phyloP scores from a whole-genome alignment of 2,113 vertebrate species.

The Crotophaga sulcirostris region DNA sequence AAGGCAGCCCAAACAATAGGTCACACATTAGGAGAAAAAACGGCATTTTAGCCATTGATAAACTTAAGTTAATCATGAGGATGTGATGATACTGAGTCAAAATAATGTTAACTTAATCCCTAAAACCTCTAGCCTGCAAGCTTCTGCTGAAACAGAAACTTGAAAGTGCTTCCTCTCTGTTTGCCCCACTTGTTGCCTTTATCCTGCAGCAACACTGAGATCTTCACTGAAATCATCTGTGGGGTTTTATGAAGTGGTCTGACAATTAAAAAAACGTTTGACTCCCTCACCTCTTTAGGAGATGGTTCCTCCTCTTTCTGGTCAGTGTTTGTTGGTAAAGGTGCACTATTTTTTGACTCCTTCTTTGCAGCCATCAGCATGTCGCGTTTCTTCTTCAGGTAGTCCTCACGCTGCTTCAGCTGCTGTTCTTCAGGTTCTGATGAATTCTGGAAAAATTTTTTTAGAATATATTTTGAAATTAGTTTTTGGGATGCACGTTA shows the following conservation, averaged over 20 bases:
- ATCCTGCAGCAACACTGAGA: background rate
- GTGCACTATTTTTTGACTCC: constrained; percentile 75
- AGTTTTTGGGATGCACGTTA: background rate
- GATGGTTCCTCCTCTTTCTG: constrained; percentile 54
- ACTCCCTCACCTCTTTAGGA: constrained; percentile 68
- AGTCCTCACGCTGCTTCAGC: constrained; percentile 89
- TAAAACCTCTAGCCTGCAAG: background rate
- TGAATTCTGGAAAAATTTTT: constrained; percentile 76
- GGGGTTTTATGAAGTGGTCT: background rate
- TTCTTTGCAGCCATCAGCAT: constrained; percentile 87
- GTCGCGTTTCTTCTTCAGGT: constrained; percentile 92
- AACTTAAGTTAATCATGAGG: background rate
- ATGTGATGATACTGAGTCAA: background rate
- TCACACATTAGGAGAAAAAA: background rate
- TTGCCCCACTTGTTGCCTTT: too few species aligned
- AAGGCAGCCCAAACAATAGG: background rate
- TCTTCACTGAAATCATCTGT: background rate
- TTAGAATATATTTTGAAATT: background rate
- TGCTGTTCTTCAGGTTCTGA: constrained; percentile 83
- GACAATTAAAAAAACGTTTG: background rate
- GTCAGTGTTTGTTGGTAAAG: constrained; percentile 8
- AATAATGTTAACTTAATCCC: background rate
- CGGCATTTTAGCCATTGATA: background rate
- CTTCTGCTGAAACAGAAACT: background rate
- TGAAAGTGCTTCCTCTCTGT: background rate